phyloP scores from a whole-genome alignment of 2,888 invertebrate species.

The Apamea anceps region DNA sequence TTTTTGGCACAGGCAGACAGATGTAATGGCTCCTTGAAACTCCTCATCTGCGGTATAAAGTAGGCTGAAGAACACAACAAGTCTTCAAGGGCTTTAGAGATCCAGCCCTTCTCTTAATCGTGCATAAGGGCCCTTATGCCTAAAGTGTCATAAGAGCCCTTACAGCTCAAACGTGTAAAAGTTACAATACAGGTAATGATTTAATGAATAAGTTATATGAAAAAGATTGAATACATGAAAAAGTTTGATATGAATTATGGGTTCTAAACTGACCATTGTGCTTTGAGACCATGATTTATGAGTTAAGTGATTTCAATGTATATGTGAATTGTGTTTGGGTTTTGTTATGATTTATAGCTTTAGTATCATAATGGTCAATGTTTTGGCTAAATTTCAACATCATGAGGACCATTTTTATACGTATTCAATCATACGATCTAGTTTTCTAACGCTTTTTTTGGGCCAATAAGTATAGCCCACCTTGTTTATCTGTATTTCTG shows the following conservation, averaged over 20 bases:
- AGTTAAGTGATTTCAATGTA: conserved; percentile 18
- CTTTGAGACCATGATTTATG: conserved; percentile 28
- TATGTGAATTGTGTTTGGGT: neutral
- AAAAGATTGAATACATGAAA: neutral
- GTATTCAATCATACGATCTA: too few relatives aligned
- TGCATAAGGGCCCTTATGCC: conserved; percentile 58
- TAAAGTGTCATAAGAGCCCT: conserved; percentile 66
- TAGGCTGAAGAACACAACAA: conserved; percentile 56
- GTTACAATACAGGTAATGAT: conserved; percentile 48
- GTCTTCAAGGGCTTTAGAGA: conserved; percentile 55
- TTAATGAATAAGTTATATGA: conserved; percentile 59
- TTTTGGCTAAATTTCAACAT: conserved; percentile 14
- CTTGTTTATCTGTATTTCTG: neutral
- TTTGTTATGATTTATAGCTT: conserved; percentile 3
- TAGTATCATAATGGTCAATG: neutral
- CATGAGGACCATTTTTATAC: neutral
- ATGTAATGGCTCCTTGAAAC: conserved; percentile 53
- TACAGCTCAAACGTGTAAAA: conserved; percentile 71
- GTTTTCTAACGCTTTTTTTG: neutral
- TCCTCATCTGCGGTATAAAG: conserved; percentile 50
- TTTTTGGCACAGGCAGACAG: conserved; percentile 43
- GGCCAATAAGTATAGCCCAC: neutral
- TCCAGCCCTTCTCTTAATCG: conserved; percentile 62
- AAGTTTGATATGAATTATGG: neutral
- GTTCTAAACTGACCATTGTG: neutral